Evolutionary conservation across 2,888 invertebrate genomes (phyloP), one percentile per base, ranked within the genome.

Genomic region (Tenthredo livida): DNA sequence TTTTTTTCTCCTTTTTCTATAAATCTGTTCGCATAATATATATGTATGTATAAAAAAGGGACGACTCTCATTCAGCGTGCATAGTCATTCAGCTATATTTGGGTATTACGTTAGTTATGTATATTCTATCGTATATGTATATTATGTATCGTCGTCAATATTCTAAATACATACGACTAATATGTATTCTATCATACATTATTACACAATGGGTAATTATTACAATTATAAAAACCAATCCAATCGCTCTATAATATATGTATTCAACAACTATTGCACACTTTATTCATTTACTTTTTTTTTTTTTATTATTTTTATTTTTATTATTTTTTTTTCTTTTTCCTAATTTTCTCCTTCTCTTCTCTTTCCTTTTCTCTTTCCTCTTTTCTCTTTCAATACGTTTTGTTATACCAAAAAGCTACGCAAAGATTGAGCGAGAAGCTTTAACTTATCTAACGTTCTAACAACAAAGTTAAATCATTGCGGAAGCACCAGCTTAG

Each of bases 21-120:
- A 86, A 89, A 90, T 89, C 86, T 88, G 88, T 83, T 88, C 90
- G 87, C 86, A 88, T 89, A 29, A 29, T 29, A 29, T 29, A 2
- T 29, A 29, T 29, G 2, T n/a, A n/a, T n/a, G 33, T 33, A 89
- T 89, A 90, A 89, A 89, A 89, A 47, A 21, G 29, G 25, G 61
- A 61, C 37, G 43, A 43, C 70, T 70, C 70, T 70, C 70, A 37
- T 47, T 15, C 47, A 33, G 33, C 78, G 29, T 75, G 87, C 86
- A 83, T 84, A 85, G 86, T 86, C 84, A 84, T 78, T 84, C 82
- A 50, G 43, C 85, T 78, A 86, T n/a, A n/a, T n/a, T 85, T 84
- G 85, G 84, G 70, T 77, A 70, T 84, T 84, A 37, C 33, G 54
- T 37, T 9, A 61, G n/a, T n/a, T 75, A 75, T 6, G 5, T 9